A percentile compares a stretch with the other conserved stretches of the same genome.
phyloP scores from a whole-genome alignment of 2,113 vertebrate genomes.

The Trematocara marginatum region DNA sequence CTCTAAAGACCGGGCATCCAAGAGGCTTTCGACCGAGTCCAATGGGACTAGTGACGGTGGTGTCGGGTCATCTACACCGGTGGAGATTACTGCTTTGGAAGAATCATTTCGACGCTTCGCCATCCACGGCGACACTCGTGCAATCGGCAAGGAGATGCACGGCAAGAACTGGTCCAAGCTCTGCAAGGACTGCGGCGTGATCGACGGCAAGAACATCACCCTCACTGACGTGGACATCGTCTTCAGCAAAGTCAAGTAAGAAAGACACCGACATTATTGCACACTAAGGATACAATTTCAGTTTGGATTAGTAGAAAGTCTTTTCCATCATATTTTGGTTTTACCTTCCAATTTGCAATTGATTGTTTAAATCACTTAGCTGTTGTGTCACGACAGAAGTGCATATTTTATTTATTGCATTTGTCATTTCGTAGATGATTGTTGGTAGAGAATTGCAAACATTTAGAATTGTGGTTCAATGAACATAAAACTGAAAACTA shows the following conservation, averaged over 20 bases:
- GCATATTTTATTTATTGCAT: not conserved
- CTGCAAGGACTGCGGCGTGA: constrained; percentile 91
- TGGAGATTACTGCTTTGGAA: constrained; percentile 85
- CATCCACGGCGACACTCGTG: constrained; percentile 88
- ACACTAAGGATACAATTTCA: not conserved
- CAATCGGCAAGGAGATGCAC: constrained; percentile 89
- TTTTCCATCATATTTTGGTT: not conserved
- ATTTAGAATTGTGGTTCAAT: not conserved
- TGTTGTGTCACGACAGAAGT: not conserved
- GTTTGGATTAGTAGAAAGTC: not conserved
- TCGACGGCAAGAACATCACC: constrained; percentile 87
- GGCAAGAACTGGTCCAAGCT: constrained; percentile 98
- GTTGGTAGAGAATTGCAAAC: not conserved
- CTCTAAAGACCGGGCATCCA: constrained; percentile 65
- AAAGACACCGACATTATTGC: not conserved
- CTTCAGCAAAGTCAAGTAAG: constrained; percentile 98
- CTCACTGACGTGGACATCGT: constrained; percentile 95
- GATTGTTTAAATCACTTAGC: not conserved
- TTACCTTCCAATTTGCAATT: not conserved
- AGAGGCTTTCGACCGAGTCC: constrained; percentile 75
- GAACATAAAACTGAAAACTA: not conserved
- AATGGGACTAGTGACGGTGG: constrained; percentile 81
- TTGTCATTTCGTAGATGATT: not conserved
- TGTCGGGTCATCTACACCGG: constrained; percentile 67
- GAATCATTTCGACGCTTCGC: constrained; percentile 90